These are phyloP conservation scores for Paralichthys olivaceus DNA, from an alignment of 2,113 vertebrate species.

Conservation along the genomic window DNA sequence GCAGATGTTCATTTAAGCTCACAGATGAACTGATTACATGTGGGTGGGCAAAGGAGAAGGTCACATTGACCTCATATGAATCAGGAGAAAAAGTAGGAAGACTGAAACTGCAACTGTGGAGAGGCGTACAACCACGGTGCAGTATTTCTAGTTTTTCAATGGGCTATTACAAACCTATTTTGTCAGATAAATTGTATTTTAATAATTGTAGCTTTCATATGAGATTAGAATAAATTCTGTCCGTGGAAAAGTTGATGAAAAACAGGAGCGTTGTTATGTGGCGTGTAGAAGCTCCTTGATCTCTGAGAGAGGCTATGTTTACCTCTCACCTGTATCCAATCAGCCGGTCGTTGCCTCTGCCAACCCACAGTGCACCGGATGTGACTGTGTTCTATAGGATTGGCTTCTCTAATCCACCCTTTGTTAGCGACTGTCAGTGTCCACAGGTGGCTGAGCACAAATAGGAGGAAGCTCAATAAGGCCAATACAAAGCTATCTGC, in stretches of 20 bases:
- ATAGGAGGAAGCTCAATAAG: not conserved
- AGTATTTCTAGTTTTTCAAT: no score
- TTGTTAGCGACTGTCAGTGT: slow-evolving; percentile 60
- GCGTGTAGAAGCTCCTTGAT: slow-evolving; percentile 14
- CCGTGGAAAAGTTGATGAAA: not conserved
- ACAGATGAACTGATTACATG: no score
- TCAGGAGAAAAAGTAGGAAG: no score
- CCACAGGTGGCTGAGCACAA: slow-evolving; percentile 46
- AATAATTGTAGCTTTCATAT: no score
- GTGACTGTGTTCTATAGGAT: slow-evolving; percentile 36
- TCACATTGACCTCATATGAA: no score
- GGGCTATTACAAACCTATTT: no score
- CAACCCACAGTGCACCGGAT: slow-evolving; percentile 23
- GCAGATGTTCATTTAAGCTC: no score
- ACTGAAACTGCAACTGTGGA: no score
- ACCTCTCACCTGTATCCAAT: slow-evolving; percentile 59
- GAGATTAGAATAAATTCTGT: no score
- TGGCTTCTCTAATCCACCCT: slow-evolving; percentile 69
- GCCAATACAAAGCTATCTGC: slow-evolving; percentile 13
- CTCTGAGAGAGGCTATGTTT: slow-evolving; percentile 27
- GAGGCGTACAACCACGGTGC: no score
- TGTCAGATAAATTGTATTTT: no score
- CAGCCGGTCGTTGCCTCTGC: slow-evolving; percentile 29
- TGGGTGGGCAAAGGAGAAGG: no score
- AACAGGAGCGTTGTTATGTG: not conserved